These are phyloP conservation scores for Sipha maydis DNA, from an alignment of 2,888 invertebrate species.

Conservation along the genomic window DNA sequence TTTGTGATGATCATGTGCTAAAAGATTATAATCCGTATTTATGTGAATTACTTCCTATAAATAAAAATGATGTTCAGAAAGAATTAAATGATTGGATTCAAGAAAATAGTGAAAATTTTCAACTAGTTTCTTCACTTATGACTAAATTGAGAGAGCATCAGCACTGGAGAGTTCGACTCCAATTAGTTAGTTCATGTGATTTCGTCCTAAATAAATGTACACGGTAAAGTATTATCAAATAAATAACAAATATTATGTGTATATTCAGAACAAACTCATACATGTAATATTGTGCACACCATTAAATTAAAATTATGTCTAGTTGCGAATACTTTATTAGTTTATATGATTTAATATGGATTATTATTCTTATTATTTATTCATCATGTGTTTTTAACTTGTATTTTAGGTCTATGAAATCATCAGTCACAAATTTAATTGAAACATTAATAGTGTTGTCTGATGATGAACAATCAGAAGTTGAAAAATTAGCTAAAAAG, in stretches of 20 bases:
- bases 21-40: slow-evolving; percentile 37
- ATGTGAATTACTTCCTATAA: background rate
- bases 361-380: background rate
- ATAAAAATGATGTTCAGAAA: background rate
- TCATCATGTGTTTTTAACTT: background rate
- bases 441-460: slow-evolving; percentile 77
- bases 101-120: slow-evolving; percentile 31
- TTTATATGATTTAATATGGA: background rate
- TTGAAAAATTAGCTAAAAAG: slow-evolving; percentile 69
- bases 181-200: slow-evolving; percentile 71
- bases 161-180: slow-evolving; percentile 73
- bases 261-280: background rate
- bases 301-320: background rate
- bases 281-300: background rate
- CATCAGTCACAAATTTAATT: slow-evolving; percentile 71
- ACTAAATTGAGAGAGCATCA: slow-evolving; percentile 71
- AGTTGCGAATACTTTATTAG: background rate
- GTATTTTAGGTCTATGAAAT: slow-evolving; percentile 67
- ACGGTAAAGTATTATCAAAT: background rate
- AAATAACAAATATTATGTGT: slow-evolving; percentile 32
- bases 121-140: slow-evolving; percentile 17
- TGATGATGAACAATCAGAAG: slow-evolving; percentile 73
- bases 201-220: slow-evolving; percentile 48
- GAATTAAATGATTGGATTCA: slow-evolving; percentile 40
- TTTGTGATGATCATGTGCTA: slow-evolving; percentile 41